Percentiles rank a stretch among this genome's conserved stretches.
These are phyloP conservation scores for Tinea trinotella DNA, from an alignment of 2,888 invertebrate genomes.

Conservation along the genomic window DNA sequence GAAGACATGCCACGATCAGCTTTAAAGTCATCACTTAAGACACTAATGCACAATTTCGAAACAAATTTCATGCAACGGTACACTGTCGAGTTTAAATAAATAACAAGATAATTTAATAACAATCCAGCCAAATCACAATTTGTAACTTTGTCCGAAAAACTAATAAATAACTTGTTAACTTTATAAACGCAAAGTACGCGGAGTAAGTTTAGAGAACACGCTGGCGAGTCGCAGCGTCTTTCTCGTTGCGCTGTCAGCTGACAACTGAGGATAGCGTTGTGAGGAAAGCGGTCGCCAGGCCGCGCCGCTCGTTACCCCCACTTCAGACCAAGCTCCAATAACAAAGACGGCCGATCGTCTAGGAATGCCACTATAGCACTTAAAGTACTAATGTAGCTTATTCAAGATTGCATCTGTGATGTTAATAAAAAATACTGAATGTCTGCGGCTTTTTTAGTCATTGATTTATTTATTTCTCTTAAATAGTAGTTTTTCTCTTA, in stretches of 20 bases:
- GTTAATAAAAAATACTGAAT: too few relatives aligned
- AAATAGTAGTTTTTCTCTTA: too few relatives aligned
- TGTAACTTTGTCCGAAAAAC: conserved; percentile 3
- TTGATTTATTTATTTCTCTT: too few relatives aligned
- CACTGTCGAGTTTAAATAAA: neutral
- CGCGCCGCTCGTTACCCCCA: conserved; percentile 36
- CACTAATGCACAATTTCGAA: conserved; percentile 43
- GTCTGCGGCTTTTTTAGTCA: too few relatives aligned
- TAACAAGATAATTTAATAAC: conserved; percentile 29
- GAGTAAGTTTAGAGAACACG: conserved; percentile 56
- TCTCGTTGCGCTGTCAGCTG: conserved; percentile 56
- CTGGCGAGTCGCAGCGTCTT: conserved; percentile 59
- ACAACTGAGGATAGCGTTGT: conserved; percentile 44
- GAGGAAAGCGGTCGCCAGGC: conserved; percentile 5
- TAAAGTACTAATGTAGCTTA: neutral
- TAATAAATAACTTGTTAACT: neutral
- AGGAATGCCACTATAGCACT: too few relatives aligned
- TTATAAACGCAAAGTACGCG: conserved; percentile 23
- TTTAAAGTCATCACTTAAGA: conserved; percentile 64
- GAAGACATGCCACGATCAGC: conserved; percentile 49
- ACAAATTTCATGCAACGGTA: neutral
- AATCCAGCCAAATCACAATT: conserved; percentile 37
- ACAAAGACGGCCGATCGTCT: neutral
- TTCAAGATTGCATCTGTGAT: neutral
- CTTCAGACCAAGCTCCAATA: conserved; percentile 14